Evolutionary conservation across 1,140 invertebrate genomes (phyloP).

Genomic region (Eufriesea mexicana): DNA sequence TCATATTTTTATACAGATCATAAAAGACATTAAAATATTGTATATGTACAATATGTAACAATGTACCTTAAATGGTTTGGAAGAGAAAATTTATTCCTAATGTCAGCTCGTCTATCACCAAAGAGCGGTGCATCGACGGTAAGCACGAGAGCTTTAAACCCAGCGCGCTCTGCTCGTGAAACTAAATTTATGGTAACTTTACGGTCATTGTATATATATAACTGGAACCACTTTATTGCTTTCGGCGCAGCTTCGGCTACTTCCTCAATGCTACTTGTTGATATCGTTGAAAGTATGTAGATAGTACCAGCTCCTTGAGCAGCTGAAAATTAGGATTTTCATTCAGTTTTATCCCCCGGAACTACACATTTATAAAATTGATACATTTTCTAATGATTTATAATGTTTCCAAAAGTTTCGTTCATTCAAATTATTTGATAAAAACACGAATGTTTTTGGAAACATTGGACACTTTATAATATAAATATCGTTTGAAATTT

Average conservation of each 20-base stretch:
- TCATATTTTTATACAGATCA: not conserved
- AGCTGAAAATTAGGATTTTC: slow-evolving; percentile 82
- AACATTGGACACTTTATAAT: too few relatives aligned
- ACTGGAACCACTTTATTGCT: slow-evolving; percentile 93
- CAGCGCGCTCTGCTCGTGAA: slow-evolving; percentile 90
- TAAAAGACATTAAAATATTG: not conserved
- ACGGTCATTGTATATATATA: slow-evolving; percentile 94
- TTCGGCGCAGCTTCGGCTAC: slow-evolving; percentile 89
- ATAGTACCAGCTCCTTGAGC: slow-evolving; percentile 88
- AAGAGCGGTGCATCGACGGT: slow-evolving; percentile 95
- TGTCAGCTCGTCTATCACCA: slow-evolving; percentile 90
- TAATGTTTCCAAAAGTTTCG: not conserved
- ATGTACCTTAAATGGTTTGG: slow-evolving; percentile 89
- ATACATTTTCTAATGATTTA: too few relatives aligned
- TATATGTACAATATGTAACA: not conserved
- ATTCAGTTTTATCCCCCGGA: not conserved
- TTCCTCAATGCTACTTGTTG: slow-evolving; percentile 95
- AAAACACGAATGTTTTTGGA: too few relatives aligned
- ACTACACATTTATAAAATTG: not conserved
- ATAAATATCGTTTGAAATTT: too few relatives aligned
- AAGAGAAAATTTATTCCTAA: slow-evolving; percentile 92
- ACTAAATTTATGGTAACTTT: slow-evolving; percentile 89
- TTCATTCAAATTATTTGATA: not conserved
- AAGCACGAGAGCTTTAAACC: slow-evolving; percentile 93
- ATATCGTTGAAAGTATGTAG: slow-evolving; percentile 93